A percentile compares a stretch with the other conserved stretches of the same genome.
Evolutionary conservation across 2,888 invertebrate genomes (phyloP).

Genomic region (Drosophila niveifrons): DNA sequence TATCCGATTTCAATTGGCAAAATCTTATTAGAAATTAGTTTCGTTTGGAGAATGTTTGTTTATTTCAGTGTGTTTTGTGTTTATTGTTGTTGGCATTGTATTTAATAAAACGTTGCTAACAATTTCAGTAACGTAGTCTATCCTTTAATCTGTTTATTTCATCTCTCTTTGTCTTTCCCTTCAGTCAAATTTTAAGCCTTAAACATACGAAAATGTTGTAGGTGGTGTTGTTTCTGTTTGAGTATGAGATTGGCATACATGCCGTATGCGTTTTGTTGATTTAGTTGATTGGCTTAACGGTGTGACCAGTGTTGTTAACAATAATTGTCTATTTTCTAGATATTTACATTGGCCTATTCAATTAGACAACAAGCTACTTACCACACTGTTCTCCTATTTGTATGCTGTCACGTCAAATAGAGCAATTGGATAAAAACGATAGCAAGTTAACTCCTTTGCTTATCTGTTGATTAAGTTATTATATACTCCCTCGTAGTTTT

Average conservation of each 20-base stretch:
- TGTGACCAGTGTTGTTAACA: slow-evolving; percentile 63
- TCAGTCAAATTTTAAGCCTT: slow-evolving; percentile 56
- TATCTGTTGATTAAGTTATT: slow-evolving; percentile 41
- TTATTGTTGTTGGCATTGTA: slow-evolving; percentile 45
- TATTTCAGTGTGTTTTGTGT: slow-evolving; percentile 25
- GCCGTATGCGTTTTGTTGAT: slow-evolving; percentile 71
- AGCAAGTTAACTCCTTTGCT: slow-evolving; percentile 14
- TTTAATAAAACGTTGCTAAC: slow-evolving; percentile 54
- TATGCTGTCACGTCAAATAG: slow-evolving; percentile 1
- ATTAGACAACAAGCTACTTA: slow-evolving; percentile 51
- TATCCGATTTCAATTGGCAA: slow-evolving; percentile 71
- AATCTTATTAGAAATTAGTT: slow-evolving; percentile 79
- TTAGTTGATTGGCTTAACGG: slow-evolving; percentile 76
- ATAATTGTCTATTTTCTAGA: slow-evolving; percentile 68
- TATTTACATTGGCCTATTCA: slow-evolving; percentile 58
- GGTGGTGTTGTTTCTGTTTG: slow-evolving; percentile 21
- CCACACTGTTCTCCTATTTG: slow-evolving; percentile 27
- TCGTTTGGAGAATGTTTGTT: slow-evolving; percentile 71
- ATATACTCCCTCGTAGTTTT: background rate
- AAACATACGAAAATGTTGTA: slow-evolving; percentile 56
- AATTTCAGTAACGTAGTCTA: slow-evolving; percentile 18
- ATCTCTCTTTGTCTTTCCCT: slow-evolving; percentile 17
- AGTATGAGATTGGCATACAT: slow-evolving; percentile 38
- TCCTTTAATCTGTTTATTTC: slow-evolving; percentile 23
- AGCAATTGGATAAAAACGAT: background rate